Evolutionary conservation across 1,140 invertebrate species (phyloP).

Genomic region (Drosophila teissieri): DNA sequence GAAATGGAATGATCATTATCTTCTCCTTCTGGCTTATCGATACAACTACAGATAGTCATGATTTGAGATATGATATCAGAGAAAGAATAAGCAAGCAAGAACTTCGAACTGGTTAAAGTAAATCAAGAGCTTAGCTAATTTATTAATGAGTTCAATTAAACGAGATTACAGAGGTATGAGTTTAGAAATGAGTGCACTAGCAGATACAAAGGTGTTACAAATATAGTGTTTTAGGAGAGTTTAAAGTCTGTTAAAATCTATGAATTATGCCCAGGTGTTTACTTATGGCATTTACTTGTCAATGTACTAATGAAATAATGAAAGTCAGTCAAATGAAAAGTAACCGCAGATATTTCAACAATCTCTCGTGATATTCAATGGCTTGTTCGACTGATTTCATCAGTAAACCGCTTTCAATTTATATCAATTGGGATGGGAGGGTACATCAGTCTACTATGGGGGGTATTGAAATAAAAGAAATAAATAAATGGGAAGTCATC

Average conservation of each 20-base stretch:
- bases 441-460: neutral
- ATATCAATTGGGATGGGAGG: slow-evolving; percentile 54
- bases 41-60: slow-evolving; percentile 22
- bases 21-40: slow-evolving; percentile 18
- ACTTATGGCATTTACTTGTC: slow-evolving; percentile 6
- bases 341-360: slow-evolving; percentile 60
- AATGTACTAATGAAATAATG: slow-evolving; percentile 9
- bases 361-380: slow-evolving; percentile 65
- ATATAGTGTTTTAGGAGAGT: neutral
- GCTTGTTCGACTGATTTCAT: slow-evolving; percentile 59
- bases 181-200: too few species aligned
- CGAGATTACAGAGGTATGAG: neutral
- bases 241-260: neutral
- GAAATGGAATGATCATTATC: slow-evolving; percentile 21
- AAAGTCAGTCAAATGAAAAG: slow-evolving; percentile 46
- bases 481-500: slow-evolving; percentile 16
- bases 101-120: slow-evolving; percentile 1
- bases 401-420: slow-evolving; percentile 68
- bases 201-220: too few species aligned
- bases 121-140: neutral
- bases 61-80: slow-evolving; percentile 41
- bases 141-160: slow-evolving; percentile 18
- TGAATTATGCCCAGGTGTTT: neutral
- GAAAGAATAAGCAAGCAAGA: neutral
- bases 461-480: slow-evolving; percentile 10